Evolutionary conservation across 1,140 invertebrate species (phyloP).

Genomic region (Steinernema khuongi): DNA sequence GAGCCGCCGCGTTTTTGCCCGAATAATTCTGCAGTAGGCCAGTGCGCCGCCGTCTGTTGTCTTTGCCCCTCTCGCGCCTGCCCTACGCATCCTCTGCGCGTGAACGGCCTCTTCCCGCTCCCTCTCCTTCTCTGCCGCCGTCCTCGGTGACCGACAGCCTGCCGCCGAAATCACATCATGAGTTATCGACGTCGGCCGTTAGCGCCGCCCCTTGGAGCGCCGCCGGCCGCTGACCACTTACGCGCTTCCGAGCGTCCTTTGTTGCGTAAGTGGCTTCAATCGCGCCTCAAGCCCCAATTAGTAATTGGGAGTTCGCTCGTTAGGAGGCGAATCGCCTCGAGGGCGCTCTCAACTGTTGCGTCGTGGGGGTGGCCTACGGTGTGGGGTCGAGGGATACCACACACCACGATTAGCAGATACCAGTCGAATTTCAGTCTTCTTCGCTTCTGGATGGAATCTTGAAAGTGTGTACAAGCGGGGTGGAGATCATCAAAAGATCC

Average conservation of each 20-base stretch:
- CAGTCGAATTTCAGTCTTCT: too few relatives aligned
- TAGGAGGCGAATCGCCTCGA: too few relatives aligned
- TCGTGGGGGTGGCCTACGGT: too few relatives aligned
- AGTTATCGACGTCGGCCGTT: background rate
- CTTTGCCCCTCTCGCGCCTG: background rate
- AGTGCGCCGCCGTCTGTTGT: background rate
- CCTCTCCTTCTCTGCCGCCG: constrained; percentile 2
- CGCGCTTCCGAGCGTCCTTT: background rate
- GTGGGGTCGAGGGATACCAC: too few relatives aligned
- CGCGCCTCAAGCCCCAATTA: too few relatives aligned
- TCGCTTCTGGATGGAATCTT: too few relatives aligned
- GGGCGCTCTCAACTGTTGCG: too few relatives aligned
- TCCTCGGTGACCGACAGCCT: constrained; percentile 12
- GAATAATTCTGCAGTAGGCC: background rate
- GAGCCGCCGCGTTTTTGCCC: background rate
- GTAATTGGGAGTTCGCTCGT: too few relatives aligned
- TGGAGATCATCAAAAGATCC: too few relatives aligned
- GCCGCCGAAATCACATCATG: constrained; percentile 14
- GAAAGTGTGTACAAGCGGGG: too few relatives aligned
- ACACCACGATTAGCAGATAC: too few relatives aligned
- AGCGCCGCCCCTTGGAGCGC: background rate
- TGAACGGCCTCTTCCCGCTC: background rate
- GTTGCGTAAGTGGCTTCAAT: too few relatives aligned
- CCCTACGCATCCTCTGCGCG: background rate
- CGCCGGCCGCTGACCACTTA: background rate